Conservation (phyloP, 2,797 vertebrate species). For the Neomorphus geoffroyi region DNA sequence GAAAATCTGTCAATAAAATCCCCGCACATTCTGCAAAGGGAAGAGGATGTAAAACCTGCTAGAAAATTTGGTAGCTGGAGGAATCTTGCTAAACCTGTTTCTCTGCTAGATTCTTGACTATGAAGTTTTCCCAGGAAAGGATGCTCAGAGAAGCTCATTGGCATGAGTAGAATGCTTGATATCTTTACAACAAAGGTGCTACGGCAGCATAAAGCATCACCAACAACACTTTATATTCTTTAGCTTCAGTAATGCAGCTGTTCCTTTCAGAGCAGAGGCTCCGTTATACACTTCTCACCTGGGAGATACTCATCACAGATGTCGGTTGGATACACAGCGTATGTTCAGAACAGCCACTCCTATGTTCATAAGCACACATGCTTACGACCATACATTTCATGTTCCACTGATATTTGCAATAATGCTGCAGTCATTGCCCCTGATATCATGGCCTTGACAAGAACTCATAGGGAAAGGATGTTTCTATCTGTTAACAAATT, state of each 20-base stretch:
- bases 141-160: background rate
- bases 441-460: background rate
- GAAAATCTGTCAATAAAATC: background rate
- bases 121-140: background rate
- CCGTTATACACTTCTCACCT: background rate
- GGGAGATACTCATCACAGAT: background rate
- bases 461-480: background rate
- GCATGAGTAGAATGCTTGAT: background rate
- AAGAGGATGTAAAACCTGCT: background rate
- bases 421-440: background rate
- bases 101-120: background rate
- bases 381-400: background rate
- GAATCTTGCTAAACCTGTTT: background rate
- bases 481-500: background rate
- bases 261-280: background rate
- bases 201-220: background rate
- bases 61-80: background rate
- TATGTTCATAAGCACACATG: background rate
- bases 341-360: background rate
- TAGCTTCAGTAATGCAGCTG: background rate
- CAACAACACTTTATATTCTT: background rate
- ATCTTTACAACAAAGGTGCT: background rate
- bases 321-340: background rate
- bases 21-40: background rate
- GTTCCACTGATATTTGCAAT: background rate